Base-by-base conservation (phyloP, 2,113 vertebrate species). In the Myocastor coypus region DNA sequence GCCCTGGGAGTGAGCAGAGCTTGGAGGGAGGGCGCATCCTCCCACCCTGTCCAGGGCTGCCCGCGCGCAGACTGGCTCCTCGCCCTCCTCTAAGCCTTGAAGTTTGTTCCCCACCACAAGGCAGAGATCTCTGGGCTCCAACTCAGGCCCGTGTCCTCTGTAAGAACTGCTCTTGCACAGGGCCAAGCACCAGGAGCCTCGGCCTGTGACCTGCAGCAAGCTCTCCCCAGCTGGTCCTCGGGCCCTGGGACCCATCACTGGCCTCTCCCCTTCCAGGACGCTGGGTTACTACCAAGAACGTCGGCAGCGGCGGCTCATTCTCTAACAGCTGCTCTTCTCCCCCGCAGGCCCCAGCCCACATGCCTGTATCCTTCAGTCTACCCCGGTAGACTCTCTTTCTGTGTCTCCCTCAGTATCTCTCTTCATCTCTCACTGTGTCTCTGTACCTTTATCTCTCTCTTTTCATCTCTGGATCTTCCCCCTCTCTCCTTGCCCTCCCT, bases 161-260 rank as follows among this genome's bases (percentile, higher is more conserved):
- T 40, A 83, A 55, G 63, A 13, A 42, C 5, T 83, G 68, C 34
- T 83, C 37, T 42, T n/a, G 83, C 16, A 0, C 68, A 5, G 11
- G 40, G 32, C 17, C 24, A 50, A 59, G 11, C 30, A 4, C 52
- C 63, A n/a, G n/a, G 40, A 0, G 20, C 42, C 42, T 82, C 78
- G 68, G n/a, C 19, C 14, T 30, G 13, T 30, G 78, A n/a, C 37
- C 32, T 4, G 40, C 52, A 5, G 28, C 61, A 37, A 26, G 66
- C 22, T 32, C 17, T 30, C 6, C 55, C 20, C 10, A 0, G 10
- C 34, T 17, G 17, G 19, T 5, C 2, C 6, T 17, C 22, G 17
- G 64, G 46, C 22, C 46, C 28, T 20, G 3, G 0, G 32, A 37
- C 32, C 19, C 1, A 13, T 16, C 11, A 7, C 71, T 90, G 16